Percentiles rank a stretch among this genome's conserved stretches.
These are phyloP conservation scores for Etheostoma perlongum DNA, from an alignment of 2,797 vertebrate genomes.

Conservation along the genomic window DNA sequence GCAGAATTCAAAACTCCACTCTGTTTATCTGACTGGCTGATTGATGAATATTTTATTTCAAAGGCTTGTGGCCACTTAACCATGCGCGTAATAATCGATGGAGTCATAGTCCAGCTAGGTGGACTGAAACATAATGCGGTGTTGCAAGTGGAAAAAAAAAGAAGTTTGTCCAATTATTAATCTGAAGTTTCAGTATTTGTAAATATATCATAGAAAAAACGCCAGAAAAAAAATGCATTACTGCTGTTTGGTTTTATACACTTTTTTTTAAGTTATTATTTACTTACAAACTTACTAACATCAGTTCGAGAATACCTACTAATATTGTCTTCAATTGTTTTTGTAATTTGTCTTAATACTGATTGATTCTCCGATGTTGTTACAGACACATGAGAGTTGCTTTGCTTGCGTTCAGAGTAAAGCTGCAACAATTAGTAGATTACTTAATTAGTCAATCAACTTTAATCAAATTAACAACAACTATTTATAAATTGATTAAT, in stretches of 20 bases:
- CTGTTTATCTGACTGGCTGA: not conserved
- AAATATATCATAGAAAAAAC: not conserved
- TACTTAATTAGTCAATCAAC: not conserved
- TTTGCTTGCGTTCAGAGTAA: not conserved
- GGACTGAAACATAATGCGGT: not conserved
- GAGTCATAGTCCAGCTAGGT: not conserved
- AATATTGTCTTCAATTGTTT: too few species aligned
- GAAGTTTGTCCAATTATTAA: not conserved
- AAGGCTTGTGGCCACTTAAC: conserved; percentile 1
- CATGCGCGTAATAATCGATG: not conserved
- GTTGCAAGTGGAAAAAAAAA: not conserved
- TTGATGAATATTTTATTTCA: not conserved
- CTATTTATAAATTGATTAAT: too few species aligned
- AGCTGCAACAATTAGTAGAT: not conserved
- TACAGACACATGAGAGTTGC: not conserved
- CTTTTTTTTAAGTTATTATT: not conserved
- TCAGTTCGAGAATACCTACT: too few species aligned
- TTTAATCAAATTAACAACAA: not conserved
- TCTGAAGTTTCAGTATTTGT: not conserved
- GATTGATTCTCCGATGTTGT: not conserved
- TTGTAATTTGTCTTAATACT: not conserved
- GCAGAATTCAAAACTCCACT: not conserved
- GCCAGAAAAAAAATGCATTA: too few species aligned
- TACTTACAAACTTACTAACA: not conserved
- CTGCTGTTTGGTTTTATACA: not conserved